These are phyloP conservation scores for Lanistes nyassanus DNA, from an alignment of 1,140 invertebrate species.

Conservation along the genomic window DNA sequence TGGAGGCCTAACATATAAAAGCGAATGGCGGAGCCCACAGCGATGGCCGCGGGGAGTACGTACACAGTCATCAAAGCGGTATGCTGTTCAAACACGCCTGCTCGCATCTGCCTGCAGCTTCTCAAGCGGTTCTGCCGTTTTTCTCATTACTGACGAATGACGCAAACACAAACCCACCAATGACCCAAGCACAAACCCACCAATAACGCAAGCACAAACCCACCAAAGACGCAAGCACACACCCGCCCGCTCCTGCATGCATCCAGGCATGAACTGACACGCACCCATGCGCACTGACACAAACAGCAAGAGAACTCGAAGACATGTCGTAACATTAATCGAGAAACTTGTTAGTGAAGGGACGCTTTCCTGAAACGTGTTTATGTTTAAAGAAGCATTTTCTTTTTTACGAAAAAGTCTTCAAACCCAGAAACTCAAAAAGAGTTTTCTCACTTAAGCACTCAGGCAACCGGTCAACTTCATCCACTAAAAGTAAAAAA, in stretches of 20 bases:
- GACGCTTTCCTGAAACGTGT: no score
- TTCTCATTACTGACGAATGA: no score
- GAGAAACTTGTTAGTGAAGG: no score
- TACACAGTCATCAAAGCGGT: no score
- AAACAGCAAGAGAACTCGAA: not conserved
- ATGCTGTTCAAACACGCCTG: no score
- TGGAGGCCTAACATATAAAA: no score
- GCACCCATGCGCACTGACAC: not conserved
- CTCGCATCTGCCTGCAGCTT: no score
- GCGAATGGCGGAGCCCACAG: no score
- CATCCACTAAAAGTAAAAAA: not conserved
- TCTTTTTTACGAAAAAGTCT: not conserved
- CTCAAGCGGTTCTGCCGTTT: no score
- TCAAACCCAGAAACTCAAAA: not conserved
- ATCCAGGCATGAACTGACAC: slow-evolving; percentile 4
- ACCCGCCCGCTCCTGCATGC: not conserved
- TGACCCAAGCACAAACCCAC: not conserved
- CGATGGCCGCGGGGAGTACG: no score
- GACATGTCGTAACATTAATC: no score
- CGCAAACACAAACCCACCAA: slow-evolving; percentile 8
- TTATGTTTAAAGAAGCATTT: no score
- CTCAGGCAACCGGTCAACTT: not conserved
- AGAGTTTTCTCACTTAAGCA: not conserved
- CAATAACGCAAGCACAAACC: not conserved
- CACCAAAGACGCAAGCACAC: not conserved